A percentile compares a stretch with the other conserved stretches of the same genome.
phyloP scores from a whole-genome alignment of 1,140 invertebrate genomes.

The Asobara japonica region DNA sequence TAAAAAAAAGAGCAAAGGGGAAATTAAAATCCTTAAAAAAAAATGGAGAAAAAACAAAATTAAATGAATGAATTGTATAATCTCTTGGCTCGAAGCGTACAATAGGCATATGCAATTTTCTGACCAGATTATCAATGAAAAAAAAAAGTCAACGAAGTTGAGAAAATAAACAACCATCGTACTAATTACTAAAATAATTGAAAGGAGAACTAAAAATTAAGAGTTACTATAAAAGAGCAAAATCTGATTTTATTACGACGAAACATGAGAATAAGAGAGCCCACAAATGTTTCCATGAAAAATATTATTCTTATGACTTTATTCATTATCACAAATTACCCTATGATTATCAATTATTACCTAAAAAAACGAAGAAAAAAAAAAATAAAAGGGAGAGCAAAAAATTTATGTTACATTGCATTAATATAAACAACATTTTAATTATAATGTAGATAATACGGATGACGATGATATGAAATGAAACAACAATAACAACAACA shows the following conservation, averaged over 20 bases:
- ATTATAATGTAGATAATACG: constrained; percentile 62
- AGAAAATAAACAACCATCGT: constrained; percentile 14
- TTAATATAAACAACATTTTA: constrained; percentile 54
- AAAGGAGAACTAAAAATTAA: constrained; percentile 29
- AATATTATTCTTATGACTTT: constrained; percentile 51
- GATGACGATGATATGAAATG: constrained; percentile 49
- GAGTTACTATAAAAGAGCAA: constrained; percentile 30
- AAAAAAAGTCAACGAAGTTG: constrained; percentile 25
- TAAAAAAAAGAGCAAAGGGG: constrained; percentile 16
- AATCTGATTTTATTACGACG: constrained; percentile 47
- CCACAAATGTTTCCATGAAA: constrained; percentile 26
- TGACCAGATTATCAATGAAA: constrained; percentile 33
- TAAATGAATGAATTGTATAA: constrained; percentile 32
- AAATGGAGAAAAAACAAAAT: not conserved
- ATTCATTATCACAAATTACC: constrained; percentile 55
- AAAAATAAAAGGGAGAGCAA: not conserved
- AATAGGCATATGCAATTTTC: constrained; percentile 41
- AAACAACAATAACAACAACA: constrained; percentile 42
- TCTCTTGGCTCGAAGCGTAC: constrained; percentile 50
- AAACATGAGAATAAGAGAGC: constrained; percentile 28
- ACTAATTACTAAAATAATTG: constrained; percentile 17
- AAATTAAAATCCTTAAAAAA: not conserved
- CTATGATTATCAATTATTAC: constrained; percentile 51
- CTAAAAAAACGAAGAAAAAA: constrained; percentile 39
- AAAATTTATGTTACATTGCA: constrained; percentile 52